phyloP scores from a whole-genome alignment of 2,113 vertebrate species.

The Sphaerodactylus townsendi region DNA sequence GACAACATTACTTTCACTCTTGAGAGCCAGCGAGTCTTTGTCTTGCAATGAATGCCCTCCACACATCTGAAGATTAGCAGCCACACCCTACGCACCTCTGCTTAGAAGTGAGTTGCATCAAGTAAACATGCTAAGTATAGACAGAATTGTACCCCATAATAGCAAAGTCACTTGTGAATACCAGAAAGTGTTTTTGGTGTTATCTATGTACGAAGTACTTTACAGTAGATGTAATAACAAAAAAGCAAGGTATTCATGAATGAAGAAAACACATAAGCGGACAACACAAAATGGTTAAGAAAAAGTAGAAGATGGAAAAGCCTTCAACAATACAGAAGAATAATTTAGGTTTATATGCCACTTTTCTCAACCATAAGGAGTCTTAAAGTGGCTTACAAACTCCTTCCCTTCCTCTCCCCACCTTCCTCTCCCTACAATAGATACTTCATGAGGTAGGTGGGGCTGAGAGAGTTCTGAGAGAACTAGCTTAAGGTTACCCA shows the following conservation, averaged over 20 bases:
- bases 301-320: too few relatives aligned
- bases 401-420: too few relatives aligned
- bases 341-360: too few relatives aligned
- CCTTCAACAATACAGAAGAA: too few relatives aligned
- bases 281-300: background rate
- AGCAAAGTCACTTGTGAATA: background rate
- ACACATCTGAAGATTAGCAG: background rate
- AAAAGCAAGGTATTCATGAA: background rate
- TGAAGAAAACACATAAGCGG: background rate
- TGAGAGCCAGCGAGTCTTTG: background rate
- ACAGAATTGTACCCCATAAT: background rate
- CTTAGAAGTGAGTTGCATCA: background rate
- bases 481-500: too few relatives aligned
- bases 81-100: background rate
- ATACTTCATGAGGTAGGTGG: too few relatives aligned
- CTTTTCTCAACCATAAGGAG: too few relatives aligned
- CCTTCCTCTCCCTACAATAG: too few relatives aligned
- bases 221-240: background rate
- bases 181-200: background rate
- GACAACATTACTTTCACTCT: background rate
- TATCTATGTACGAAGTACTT: background rate
- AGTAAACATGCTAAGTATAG: background rate
- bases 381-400: too few relatives aligned
- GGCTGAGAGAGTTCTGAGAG: too few relatives aligned
- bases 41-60: background rate